phyloP scores from a whole-genome alignment of 2,797 vertebrate genomes.

The Okamejei kenojei region DNA sequence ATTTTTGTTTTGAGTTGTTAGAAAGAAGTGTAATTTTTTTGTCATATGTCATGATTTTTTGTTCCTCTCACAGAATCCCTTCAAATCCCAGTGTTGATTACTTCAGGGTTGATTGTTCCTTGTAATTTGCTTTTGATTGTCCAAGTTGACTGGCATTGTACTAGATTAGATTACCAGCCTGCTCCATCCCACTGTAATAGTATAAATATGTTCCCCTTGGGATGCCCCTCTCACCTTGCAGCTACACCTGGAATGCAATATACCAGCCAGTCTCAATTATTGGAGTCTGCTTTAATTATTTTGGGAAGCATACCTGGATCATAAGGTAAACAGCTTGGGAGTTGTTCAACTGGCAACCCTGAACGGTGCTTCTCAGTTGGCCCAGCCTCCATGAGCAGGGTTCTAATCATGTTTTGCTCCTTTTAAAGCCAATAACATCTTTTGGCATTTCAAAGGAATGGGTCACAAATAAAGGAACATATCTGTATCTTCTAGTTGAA shows the following conservation, averaged over 20 bases:
- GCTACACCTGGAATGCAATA: neutral
- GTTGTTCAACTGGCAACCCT: neutral
- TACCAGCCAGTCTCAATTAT: neutral
- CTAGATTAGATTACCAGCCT: neutral
- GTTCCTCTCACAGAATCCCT: no score
- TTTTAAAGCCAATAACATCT: neutral
- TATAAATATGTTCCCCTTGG: neutral
- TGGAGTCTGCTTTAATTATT: neutral
- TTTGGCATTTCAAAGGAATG: neutral
- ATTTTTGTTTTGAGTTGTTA: neutral
- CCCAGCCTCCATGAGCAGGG: neutral
- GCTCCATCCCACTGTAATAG: neutral
- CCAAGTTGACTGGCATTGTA: neutral
- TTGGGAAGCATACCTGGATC: neutral
- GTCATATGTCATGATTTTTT: neutral
- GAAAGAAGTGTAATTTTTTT: neutral
- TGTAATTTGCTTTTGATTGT: neutral
- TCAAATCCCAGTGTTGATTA: neutral
- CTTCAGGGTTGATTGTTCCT: neutral
- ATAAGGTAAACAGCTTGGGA: neutral
- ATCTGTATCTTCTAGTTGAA: no score
- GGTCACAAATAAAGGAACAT: neutral
- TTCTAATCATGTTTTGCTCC: no score
- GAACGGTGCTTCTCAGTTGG: neutral
- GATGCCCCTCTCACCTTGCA: neutral